Evolutionary conservation across 2,888 invertebrate genomes (phyloP).

Genomic region (Patella depressa): DNA sequence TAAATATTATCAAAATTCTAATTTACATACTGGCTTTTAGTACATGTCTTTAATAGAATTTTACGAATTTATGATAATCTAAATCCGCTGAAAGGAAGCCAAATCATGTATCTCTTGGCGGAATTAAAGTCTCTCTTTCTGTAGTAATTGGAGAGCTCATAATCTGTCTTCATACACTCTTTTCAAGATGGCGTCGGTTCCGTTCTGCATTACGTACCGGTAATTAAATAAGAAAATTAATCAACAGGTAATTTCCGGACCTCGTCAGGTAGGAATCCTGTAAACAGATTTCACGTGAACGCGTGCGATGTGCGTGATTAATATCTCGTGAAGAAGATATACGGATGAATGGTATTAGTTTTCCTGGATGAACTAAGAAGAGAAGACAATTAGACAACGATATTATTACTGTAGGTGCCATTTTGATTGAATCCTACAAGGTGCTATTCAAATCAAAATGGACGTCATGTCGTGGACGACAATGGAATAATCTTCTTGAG

Average conservation of each 20-base stretch:
- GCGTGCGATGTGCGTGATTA: neutral
- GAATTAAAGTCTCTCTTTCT: neutral
- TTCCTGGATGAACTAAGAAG: no score
- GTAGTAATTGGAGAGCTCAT: neutral
- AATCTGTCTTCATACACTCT: neutral
- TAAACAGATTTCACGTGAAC: conserved; percentile 5
- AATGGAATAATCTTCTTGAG: neutral
- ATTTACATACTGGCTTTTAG: no score
- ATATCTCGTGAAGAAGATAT: conserved; percentile 5
- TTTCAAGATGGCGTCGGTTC: neutral
- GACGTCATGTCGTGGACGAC: neutral
- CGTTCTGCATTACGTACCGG: neutral
- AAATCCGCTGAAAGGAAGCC: neutral
- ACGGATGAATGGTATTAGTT: neutral
- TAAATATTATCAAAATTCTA: no score
- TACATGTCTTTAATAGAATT: no score
- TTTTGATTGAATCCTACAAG: no score
- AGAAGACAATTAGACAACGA: no score
- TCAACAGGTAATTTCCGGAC: conserved; percentile 7
- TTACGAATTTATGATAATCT: neutral
- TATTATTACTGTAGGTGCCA: no score
- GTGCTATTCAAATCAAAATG: no score
- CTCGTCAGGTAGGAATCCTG: neutral
- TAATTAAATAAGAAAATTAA: conserved; percentile 10
- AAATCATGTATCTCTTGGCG: neutral